A percentile compares a stretch with the other conserved stretches of the same genome.
These are phyloP conservation scores for Brachionus sp. DNA, from an alignment of 1,140 invertebrate genomes.

Conservation along the genomic window DNA sequence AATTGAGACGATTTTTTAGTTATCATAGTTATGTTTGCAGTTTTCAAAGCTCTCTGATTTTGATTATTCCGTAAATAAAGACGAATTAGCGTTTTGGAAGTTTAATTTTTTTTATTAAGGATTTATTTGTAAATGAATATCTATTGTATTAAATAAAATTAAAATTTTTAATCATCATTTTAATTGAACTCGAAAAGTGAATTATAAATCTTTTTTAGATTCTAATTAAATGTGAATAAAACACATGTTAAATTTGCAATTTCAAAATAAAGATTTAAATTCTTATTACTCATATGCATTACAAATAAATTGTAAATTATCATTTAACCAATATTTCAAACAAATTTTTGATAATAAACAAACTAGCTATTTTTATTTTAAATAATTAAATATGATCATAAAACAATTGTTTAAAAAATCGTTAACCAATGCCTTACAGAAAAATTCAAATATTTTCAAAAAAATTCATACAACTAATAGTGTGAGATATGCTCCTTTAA, in stretches of 20 bases:
- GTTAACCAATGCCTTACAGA: neutral
- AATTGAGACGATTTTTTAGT: too few relatives aligned
- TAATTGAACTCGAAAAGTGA: too few relatives aligned
- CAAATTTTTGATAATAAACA: neutral
- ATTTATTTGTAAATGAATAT: too few relatives aligned
- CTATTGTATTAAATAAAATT: too few relatives aligned
- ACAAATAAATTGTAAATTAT: neutral
- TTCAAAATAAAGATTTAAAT: neutral
- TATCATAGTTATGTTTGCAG: too few relatives aligned
- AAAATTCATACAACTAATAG: neutral
- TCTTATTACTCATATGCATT: neutral
- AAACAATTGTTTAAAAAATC: neutral
- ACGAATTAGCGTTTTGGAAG: too few relatives aligned
- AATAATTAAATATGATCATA: neutral
- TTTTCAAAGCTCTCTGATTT: too few relatives aligned
- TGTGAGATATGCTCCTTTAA: conserved; percentile 58
- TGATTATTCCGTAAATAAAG: too few relatives aligned
- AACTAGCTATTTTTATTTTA: neutral
- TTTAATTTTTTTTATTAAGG: too few relatives aligned
- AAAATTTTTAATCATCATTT: too few relatives aligned
- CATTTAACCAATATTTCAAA: neutral
- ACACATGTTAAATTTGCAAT: neutral
- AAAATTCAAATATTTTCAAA: neutral
- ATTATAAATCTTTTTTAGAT: too few relatives aligned
- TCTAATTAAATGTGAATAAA: neutral